A percentile compares a stretch with the other conserved stretches of the same genome.
phyloP scores from a whole-genome alignment of 2,113 vertebrate species.

The Siphamia tubifer region DNA sequence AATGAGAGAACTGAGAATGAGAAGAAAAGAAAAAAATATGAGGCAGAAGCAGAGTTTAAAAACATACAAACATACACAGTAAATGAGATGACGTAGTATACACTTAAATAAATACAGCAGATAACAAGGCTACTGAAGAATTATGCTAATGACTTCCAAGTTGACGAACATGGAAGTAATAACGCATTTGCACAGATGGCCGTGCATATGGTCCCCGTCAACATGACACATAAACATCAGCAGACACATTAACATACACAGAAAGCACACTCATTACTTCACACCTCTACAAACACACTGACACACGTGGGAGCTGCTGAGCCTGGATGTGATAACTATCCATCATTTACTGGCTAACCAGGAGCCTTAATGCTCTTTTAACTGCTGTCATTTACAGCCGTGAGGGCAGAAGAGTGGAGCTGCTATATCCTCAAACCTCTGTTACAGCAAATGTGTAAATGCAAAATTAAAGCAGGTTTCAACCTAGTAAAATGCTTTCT shows the following conservation, averaged over 20 bases:
- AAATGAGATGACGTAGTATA: neutral
- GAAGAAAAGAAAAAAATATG: too few species aligned
- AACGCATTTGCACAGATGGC: conserved; percentile 51
- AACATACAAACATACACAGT: neutral
- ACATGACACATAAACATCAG: conserved; percentile 12
- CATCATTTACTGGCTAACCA: conserved; percentile 53
- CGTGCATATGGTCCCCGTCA: conserved; percentile 44
- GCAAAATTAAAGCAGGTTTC: conserved; percentile 33
- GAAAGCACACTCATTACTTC: neutral
- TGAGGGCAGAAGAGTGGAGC: conserved; percentile 21
- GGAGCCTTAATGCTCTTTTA: conserved; percentile 66
- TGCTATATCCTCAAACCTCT: conserved; percentile 34
- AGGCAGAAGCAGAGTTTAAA: neutral
- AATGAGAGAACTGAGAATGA: neutral
- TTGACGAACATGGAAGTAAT: conserved; percentile 35
- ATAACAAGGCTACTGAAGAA: conserved; percentile 22
- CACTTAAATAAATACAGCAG: neutral
- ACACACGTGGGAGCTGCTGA: conserved; percentile 15
- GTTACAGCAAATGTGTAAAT: conserved; percentile 23
- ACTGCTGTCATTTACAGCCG: conserved; percentile 66
- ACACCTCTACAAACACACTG: conserved; percentile 24
- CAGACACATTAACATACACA: conserved; percentile 12
- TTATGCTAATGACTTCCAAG: conserved; percentile 27
- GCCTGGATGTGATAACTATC: conserved; percentile 25
- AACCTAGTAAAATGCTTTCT: neutral